Conservation (phyloP, 2,113 vertebrate genomes). For the Melierax canorus region DNA sequence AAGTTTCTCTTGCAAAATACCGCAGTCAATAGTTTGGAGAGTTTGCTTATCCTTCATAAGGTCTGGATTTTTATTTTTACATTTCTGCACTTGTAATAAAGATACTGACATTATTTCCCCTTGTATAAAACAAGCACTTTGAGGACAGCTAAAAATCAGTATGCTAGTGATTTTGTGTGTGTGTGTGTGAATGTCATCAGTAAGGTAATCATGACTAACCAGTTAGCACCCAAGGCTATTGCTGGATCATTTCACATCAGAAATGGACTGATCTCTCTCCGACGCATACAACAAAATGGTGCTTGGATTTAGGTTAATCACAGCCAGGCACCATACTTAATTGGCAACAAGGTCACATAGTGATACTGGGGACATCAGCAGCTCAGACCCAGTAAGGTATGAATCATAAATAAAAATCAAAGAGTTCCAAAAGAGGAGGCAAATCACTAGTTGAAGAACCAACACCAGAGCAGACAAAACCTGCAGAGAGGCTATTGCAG, state of each 20-base stretch:
- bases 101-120: not conserved
- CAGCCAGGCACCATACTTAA: not conserved
- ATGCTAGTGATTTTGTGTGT: not conserved
- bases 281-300: not conserved
- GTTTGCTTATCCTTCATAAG: not conserved
- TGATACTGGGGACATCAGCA: not conserved
- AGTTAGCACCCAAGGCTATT: not conserved
- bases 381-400: fast-evolving
- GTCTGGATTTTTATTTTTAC: not conserved
- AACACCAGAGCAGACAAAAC: not conserved
- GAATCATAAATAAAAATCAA: not conserved
- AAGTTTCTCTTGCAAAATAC: not conserved
- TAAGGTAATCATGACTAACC: not conserved
- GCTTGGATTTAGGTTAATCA: not conserved
- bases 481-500: not conserved
- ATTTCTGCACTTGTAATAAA: not conserved
- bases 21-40: not conserved
- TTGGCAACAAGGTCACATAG: not conserved
- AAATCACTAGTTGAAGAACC: fast-evolving
- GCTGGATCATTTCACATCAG: not conserved
- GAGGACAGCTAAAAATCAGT: not conserved
- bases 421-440: not conserved
- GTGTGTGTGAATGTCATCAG: not conserved
- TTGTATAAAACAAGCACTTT: not conserved
- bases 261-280: not conserved